Evolutionary conservation across 2,113 vertebrate species (phyloP).

Genomic region (Procavia capensis): DNA sequence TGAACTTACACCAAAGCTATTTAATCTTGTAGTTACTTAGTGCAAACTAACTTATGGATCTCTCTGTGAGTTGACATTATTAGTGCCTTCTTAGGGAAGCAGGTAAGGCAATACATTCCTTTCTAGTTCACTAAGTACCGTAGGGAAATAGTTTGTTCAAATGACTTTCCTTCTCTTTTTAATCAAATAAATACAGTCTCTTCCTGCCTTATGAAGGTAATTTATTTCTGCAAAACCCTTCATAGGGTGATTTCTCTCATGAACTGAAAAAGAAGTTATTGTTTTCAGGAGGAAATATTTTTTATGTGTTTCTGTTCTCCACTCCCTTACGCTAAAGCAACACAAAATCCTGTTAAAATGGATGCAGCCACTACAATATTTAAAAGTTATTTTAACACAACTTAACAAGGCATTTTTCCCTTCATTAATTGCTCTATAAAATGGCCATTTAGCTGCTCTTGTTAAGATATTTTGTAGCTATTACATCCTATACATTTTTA

Average conservation of each 20-base stretch:
- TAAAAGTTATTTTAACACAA: conserved; percentile 60
- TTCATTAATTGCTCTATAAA: conserved; percentile 74
- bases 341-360: conserved; percentile 62
- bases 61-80: neutral
- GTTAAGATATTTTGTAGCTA: conserved; percentile 70
- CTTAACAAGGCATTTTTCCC: conserved; percentile 68
- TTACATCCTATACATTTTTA: conserved; percentile 45
- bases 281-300: conserved; percentile 50
- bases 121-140: neutral
- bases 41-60: neutral
- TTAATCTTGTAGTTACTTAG: neutral
- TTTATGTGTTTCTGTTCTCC: neutral
- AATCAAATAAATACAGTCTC: neutral
- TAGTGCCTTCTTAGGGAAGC: neutral
- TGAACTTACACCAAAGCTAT: neutral
- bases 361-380: conserved; percentile 42
- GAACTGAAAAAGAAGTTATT: conserved; percentile 39
- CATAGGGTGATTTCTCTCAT: conserved; percentile 34
- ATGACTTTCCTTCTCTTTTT: neutral
- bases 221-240: conserved; percentile 46
- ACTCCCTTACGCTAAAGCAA: conserved; percentile 32
- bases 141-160: neutral
- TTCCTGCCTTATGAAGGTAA: neutral
- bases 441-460: conserved; percentile 61
- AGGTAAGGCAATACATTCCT: neutral